Percentiles rank a stretch among this genome's conserved stretches.
Evolutionary conservation across 2,888 invertebrate species (phyloP).

Genomic region (Nysson spinosus): DNA sequence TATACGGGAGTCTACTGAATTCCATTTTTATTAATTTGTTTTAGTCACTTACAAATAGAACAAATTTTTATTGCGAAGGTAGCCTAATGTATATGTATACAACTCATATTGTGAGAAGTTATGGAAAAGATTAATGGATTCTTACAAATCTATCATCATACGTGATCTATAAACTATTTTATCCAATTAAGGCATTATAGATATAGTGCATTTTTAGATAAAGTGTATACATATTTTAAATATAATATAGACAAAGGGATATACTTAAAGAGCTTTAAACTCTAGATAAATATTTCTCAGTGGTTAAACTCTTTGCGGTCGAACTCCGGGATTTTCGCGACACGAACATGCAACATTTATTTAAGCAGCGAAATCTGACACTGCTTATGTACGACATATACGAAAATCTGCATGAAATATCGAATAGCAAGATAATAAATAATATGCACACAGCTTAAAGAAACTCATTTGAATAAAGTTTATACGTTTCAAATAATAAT

Average conservation of each 20-base stretch:
- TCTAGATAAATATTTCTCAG: no score
- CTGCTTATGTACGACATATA: no score
- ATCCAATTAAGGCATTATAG: slow-evolving; percentile 3
- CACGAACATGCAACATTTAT: no score
- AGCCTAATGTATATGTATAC: background rate
- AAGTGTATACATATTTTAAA: background rate
- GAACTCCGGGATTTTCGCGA: no score
- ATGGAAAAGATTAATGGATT: background rate
- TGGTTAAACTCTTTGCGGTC: no score
- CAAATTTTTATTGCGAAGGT: slow-evolving; percentile 1
- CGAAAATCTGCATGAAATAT: no score
- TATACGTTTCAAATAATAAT: no score
- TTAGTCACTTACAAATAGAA: background rate
- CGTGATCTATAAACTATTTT: slow-evolving; percentile 12
- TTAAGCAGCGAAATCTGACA: no score
- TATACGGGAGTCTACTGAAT: no score
- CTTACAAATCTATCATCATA: background rate
- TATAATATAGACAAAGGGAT: background rate
- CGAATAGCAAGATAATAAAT: no score
- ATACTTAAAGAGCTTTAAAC: background rate
- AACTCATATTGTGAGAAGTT: slow-evolving; percentile 5
- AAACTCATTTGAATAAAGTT: no score
- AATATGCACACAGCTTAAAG: no score
- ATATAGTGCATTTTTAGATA: slow-evolving; percentile 21
- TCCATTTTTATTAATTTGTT: slow-evolving; percentile 16